Conservation (phyloP, 1,140 invertebrate species). For the Drosophila littoralis region DNA sequence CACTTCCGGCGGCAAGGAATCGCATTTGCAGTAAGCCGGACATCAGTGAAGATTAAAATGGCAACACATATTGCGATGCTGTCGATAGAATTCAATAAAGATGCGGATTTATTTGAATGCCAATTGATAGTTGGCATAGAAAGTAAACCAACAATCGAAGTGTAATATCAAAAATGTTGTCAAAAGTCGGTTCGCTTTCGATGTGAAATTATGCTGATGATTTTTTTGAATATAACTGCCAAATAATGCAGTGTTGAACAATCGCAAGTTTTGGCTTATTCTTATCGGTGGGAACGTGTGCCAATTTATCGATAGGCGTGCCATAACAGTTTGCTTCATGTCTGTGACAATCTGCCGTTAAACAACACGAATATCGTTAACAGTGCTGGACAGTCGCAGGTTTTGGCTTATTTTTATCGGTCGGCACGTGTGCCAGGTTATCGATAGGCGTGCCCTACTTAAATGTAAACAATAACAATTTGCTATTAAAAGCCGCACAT, state of each 20-base stretch:
- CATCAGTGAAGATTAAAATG: too few relatives aligned
- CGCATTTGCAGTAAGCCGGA: too few relatives aligned
- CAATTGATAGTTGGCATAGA: too few relatives aligned
- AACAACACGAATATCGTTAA: neutral
- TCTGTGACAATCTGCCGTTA: neutral
- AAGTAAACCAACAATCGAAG: too few relatives aligned
- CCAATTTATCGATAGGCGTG: neutral
- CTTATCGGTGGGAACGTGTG: neutral
- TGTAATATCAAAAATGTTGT: too few relatives aligned
- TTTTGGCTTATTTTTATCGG: neutral
- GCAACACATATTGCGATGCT: too few relatives aligned
- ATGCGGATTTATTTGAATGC: too few relatives aligned
- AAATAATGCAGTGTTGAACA: neutral
- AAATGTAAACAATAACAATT: slow-evolving; percentile 1
- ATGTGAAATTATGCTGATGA: too few relatives aligned
- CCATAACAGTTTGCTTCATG: neutral
- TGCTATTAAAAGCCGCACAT: neutral
- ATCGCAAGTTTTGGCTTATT: slow-evolving; percentile 10
- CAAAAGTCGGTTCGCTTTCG: too few relatives aligned
- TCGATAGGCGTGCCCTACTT: neutral
- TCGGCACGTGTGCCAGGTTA: neutral
- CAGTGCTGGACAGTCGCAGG: slow-evolving; percentile 17
- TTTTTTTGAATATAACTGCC: too few relatives aligned
- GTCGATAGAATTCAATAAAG: too few relatives aligned
- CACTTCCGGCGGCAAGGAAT: too few relatives aligned